Evolutionary conservation across 2,113 vertebrate genomes (phyloP), one percentile per base, ranked within the genome.

Genomic region (Semnornis frantzii): DNA sequence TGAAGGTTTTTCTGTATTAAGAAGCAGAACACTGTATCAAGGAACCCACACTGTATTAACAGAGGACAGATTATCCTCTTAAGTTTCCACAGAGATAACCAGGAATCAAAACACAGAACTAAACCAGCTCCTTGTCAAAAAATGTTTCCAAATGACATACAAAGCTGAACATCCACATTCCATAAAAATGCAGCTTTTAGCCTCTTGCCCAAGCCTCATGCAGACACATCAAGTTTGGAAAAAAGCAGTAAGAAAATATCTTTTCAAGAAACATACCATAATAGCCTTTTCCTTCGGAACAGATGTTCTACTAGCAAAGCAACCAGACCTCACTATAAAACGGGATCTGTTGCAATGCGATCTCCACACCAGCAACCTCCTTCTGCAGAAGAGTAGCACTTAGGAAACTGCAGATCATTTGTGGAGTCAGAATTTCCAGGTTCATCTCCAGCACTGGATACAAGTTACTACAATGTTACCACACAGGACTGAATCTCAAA

Each of bases 141-240:
- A 17, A 48, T 1, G 34, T 3, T 44, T 10, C 52, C 90, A 42
- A 8, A 2, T 1, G 7, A 5, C 72, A 57, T 10, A 42, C 2
- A 7, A 85, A 69, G 24, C 9, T 86, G 23, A 58, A 59, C 12
- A 15, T 2, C 5, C 0, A 5, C 0, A 1, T 15, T 48, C 48
- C 15, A 15, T 4, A 25, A 48, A 90, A 74, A 88, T 2, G 3
- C 42, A 77, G 28, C 46, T 92, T 63, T 55, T 55, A 50, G 64
- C 34, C 30, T 83, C 39, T 20, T 66, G 33, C 4, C 27, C 44
- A 70, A 81, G 24, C 28, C n/a, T 46, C 54, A 50, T 68, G 46
- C 15, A 78, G 37, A 71, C 2, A 6, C 4, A 69, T 2, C 20
- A 12, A n/a, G 8, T 0, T 30, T 10, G 24, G 13, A 73, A 82